Evolutionary conservation across 2,113 vertebrate species (phyloP).

Genomic region (Tetrax tetrax): DNA sequence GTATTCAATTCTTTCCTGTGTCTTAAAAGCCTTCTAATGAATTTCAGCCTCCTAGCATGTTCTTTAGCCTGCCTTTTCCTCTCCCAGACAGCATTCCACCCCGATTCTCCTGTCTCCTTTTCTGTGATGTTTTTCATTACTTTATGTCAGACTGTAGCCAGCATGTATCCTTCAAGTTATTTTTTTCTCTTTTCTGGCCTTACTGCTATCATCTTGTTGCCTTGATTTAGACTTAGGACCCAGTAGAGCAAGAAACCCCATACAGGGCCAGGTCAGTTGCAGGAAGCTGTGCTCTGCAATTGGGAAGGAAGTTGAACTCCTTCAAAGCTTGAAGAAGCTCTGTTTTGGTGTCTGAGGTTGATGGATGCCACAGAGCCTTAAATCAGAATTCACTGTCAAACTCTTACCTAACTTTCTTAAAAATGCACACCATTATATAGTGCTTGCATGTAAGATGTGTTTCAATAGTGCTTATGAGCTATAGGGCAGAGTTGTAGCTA

Average conservation of each 20-base stretch:
- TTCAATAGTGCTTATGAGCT: background rate
- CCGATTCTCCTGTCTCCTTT: background rate
- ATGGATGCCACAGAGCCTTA: background rate
- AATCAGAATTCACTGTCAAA: background rate
- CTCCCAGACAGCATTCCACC: background rate
- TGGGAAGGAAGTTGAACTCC: background rate
- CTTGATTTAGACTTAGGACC: background rate
- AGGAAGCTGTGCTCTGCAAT: background rate
- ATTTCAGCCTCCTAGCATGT: background rate
- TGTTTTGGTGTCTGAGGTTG: background rate
- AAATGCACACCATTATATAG: background rate
- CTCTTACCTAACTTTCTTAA: background rate
- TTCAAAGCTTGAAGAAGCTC: background rate
- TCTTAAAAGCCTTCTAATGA: background rate
- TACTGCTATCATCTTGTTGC: background rate
- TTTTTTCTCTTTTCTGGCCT: background rate
- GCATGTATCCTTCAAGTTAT: background rate
- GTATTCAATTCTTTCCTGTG: background rate
- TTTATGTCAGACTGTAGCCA: background rate
- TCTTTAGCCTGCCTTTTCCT: background rate
- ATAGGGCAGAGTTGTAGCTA: background rate
- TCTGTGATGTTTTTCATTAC: background rate
- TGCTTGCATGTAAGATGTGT: background rate
- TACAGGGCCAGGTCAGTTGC: background rate
- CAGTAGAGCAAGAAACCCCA: background rate